Base-by-base conservation (phyloP, 2,113 vertebrate species). In the Ailuropoda melanoleuca region DNA sequence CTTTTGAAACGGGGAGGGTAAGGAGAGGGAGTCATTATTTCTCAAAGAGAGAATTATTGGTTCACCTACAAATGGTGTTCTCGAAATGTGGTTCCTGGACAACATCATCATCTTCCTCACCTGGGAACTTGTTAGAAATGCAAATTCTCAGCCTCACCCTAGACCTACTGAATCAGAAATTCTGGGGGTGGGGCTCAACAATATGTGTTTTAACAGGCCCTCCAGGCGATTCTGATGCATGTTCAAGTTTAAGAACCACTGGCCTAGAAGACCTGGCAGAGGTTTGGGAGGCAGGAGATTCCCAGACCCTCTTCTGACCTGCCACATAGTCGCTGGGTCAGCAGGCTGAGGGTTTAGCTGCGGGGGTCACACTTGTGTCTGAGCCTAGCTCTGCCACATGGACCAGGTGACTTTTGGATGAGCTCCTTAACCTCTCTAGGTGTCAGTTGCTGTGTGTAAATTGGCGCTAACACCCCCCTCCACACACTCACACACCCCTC, bases 131-230 rank as follows among this genome's bases (percentile, higher is more conserved):
- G 74, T 31, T 93, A 90, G 74, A 98, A 83, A 97, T 96, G 84
- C 75, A 88, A 31, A 92, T 97, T 93, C 26, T 88, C 29, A 66
- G 92, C 88, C 83, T 70, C 88, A 53, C 96, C 97, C 90, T 55
- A 90, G 55, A 92, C 31, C 48, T 70, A 80, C 84, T 96, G 96
- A 96, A 93, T 98, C 90, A 96, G 96, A 97, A 95, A 86, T 74
- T 94, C 62, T 50, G 92, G 93, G 56, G 92, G 87, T 88, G 87
- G 55, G 83, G 95, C 78, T 56, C 93, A 74, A 86, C 82, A 34
- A 26, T 88, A 66, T 96, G 82, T 96, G 97, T 97, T 97, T 97
- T 97, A 95, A 98, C 97, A 96, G 90, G 97, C 86, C 89, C 78
- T 96, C 89, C 85, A 80, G 96, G 92, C 93, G 78, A 96, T 87